Evolutionary conservation across 2,797 vertebrate species (phyloP).

Genomic region (Ptychadena robeensis): DNA sequence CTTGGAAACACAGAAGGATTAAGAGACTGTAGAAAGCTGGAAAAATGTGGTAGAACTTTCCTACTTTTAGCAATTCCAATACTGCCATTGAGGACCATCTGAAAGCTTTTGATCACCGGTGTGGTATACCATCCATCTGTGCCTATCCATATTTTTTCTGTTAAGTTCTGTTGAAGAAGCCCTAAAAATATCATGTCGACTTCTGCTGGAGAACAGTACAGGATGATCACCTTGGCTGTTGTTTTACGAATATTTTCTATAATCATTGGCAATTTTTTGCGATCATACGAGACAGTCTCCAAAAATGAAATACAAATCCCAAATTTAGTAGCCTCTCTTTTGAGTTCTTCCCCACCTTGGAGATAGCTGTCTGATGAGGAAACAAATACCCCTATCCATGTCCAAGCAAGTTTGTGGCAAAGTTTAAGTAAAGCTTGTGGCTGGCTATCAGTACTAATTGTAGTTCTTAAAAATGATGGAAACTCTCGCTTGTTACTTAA

Average conservation of each 20-base stretch:
- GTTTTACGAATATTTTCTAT: background rate
- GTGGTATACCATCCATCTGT: slow-evolving; percentile 19
- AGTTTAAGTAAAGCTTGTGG: slow-evolving; percentile 5
- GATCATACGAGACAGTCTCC: background rate
- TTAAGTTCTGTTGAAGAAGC: slow-evolving; percentile 20
- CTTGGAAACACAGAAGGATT: slow-evolving; percentile 10
- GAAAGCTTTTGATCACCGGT: background rate
- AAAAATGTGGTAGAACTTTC: slow-evolving; percentile 12
- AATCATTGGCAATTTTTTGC: background rate
- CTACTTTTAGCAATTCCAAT: slow-evolving; percentile 23
- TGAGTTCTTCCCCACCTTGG: background rate
- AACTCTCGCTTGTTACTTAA: slow-evolving; percentile 31
- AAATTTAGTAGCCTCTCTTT: slow-evolving; percentile 13
- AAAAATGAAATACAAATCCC: slow-evolving; percentile 27
- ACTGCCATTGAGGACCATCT: slow-evolving; percentile 10
- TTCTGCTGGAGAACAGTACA: background rate
- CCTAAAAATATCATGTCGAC: background rate
- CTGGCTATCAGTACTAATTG: background rate
- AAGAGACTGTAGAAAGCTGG: slow-evolving; percentile 10
- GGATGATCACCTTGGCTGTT: slow-evolving; percentile 5
- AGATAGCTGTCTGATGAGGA: slow-evolving; percentile 2
- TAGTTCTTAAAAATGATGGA: slow-evolving; percentile 29
- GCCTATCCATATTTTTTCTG: slow-evolving; percentile 21
- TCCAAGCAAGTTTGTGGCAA: slow-evolving; percentile 16
- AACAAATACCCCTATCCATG: slow-evolving; percentile 14